Evolutionary conservation across 2,888 invertebrate genomes (phyloP), one percentile per base, ranked within the genome.

Genomic region (Phorcus lineatus): DNA sequence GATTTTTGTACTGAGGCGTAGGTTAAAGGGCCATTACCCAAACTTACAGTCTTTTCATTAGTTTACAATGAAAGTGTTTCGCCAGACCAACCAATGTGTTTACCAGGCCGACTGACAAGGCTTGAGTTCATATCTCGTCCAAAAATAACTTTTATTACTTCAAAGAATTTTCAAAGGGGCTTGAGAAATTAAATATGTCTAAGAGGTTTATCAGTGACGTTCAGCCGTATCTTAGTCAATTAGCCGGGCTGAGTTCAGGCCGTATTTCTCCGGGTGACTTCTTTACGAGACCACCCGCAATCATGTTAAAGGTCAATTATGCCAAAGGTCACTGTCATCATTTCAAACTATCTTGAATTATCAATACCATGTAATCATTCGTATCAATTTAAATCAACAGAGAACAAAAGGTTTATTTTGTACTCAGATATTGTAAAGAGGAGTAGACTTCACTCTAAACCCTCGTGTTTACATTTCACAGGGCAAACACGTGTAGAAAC

Each of bases 141-240:
- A 24, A 62, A 62, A 62, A 62, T 62, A 62, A 62, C 24, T 11
- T 28, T 62, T 28, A 24, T 62, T 62, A 62, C 62, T 62, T 62
- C 62, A 62, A 62, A 62, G 31, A 31, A 62, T 24, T 22, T 24
- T 28, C 16, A 28, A 62, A 62, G 62, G 62, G 31, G 24, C 28
- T 62, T 62, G 62, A 62, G 62, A 28, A 62, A 62, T 62, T 62
- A 62, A 62, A 62, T 62, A 62, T 62, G 62, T 31, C 22, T 28
- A 62, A 62, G 31, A 62, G 16, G 31, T 62, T 62, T 62, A 62
- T 62, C 62, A 28, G 62, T 24, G 22, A 28, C 24, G 31, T 17
- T 1, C 62, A 28, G 31, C 13, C 62, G 62, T 62, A 62, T 28
- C 13, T 24, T 28, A 62, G 28, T 62, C 62, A 62, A 28, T 24